Percentiles rank a stretch among this genome's conserved stretches.
phyloP scores from a whole-genome alignment of 2,888 invertebrate genomes.

The Trichogramma dendrolimi region DNA sequence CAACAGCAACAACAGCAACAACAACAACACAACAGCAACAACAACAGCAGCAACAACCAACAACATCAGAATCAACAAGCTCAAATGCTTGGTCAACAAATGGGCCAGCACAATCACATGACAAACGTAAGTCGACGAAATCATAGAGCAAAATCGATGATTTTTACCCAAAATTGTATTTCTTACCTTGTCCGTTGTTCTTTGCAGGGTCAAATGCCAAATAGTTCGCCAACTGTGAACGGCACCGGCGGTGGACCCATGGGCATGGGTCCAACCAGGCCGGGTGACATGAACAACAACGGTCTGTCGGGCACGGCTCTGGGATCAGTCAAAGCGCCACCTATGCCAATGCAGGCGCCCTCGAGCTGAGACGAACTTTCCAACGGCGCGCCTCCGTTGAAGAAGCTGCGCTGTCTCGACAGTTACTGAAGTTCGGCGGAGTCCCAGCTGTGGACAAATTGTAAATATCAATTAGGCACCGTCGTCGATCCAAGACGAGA shows the following conservation, averaged over 20 bases:
- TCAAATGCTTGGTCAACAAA: slow-evolving; percentile 44
- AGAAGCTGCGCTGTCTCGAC: slow-evolving; percentile 50
- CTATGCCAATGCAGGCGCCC: slow-evolving; percentile 50
- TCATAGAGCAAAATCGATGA: not conserved
- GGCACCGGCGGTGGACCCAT: slow-evolving; percentile 37
- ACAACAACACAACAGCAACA: slow-evolving; percentile 17
- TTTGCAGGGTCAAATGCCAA: slow-evolving; percentile 48
- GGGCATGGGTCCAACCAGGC: slow-evolving; percentile 38
- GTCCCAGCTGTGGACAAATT: not conserved
- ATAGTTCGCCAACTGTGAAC: slow-evolving; percentile 45
- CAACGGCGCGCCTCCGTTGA: slow-evolving; percentile 43
- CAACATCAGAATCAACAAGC: slow-evolving; percentile 42
- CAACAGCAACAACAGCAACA: slow-evolving; percentile 28
- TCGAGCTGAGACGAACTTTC: slow-evolving; percentile 50
- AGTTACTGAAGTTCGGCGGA: slow-evolving; percentile 40
- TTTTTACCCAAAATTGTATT: not conserved
- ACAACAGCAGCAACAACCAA: slow-evolving; percentile 13
- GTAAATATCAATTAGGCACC: too few species aligned
- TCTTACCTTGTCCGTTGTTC: not conserved
- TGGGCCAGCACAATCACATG: slow-evolving; percentile 48
- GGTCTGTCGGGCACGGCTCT: slow-evolving; percentile 47
- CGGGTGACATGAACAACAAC: slow-evolving; percentile 51
- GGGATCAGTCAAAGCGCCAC: slow-evolving; percentile 48
- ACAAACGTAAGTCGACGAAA: slow-evolving; percentile 43
- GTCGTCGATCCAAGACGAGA: not conserved